phyloP scores from a whole-genome alignment of 2,888 invertebrate genomes.

The Timandra comae region DNA sequence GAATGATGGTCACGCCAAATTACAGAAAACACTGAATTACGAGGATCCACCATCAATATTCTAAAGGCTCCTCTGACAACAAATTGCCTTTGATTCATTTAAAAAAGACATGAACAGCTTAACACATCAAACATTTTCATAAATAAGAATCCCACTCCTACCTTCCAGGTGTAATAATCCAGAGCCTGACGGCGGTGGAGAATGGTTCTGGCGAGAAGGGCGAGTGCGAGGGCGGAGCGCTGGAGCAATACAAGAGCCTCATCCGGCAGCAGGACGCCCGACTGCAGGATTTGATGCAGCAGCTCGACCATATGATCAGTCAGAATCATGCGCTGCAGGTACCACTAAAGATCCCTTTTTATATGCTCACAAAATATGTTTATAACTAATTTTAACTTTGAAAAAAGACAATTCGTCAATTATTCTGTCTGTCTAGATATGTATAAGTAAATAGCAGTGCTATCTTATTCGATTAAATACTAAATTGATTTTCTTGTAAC shows the following conservation, averaged over 20 bases:
- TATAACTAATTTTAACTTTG: not conserved
- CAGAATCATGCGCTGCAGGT: constrained; percentile 62
- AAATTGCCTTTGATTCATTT: too few species aligned
- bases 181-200: constrained; percentile 37
- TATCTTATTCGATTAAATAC: too few species aligned
- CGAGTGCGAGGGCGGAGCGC: constrained; percentile 51
- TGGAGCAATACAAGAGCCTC: constrained; percentile 91
- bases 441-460: too few species aligned
- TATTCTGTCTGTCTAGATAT: too few species aligned
- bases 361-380: not conserved
- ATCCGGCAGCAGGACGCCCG: constrained; percentile 90
- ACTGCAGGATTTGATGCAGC: constrained; percentile 73
- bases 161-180: constrained; percentile 48
- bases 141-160: too few species aligned
- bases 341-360: constrained; percentile 2
- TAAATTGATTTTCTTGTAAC: too few species aligned
- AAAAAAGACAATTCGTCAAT: not conserved
- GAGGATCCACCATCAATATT: too few species aligned
- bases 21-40: too few species aligned
- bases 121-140: too few species aligned
- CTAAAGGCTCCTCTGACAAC: too few species aligned
- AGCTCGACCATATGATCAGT: constrained; percentile 58
- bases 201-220: constrained; percentile 28
- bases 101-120: too few species aligned
- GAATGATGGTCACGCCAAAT: too few species aligned